These are phyloP conservation scores for Cyclophora punctaria DNA, from an alignment of 2,888 invertebrate species.

Conservation along the genomic window DNA sequence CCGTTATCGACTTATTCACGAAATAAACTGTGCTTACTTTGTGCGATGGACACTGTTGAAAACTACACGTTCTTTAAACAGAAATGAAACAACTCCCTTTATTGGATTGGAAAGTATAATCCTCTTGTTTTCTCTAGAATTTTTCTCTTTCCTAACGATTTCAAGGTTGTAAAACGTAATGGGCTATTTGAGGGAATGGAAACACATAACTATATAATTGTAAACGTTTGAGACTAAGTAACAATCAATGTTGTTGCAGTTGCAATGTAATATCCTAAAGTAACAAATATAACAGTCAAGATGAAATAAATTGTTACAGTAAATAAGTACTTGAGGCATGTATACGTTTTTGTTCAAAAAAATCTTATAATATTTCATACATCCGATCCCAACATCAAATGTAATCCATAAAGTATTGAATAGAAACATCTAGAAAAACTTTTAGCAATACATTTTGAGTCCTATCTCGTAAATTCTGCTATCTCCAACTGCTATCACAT, in stretches of 20 bases:
- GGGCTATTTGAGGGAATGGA: constrained; percentile 46
- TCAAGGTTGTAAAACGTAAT: constrained; percentile 47
- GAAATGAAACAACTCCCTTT: constrained; percentile 28
- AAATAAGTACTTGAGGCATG: background rate
- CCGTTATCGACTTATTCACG: no score
- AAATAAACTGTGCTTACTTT: no score
- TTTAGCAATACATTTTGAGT: background rate
- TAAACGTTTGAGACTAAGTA: constrained; percentile 38
- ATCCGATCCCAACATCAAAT: no score
- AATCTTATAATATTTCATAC: background rate
- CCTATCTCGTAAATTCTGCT: constrained; percentile 13
- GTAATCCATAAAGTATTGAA: no score
- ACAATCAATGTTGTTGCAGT: constrained; percentile 25
- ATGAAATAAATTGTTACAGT: background rate
- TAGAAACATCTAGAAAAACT: no score
- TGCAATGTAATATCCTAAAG: constrained; percentile 11
- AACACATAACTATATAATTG: constrained; percentile 50
- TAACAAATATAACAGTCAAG: no score
- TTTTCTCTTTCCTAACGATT: constrained; percentile 35
- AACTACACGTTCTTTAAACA: constrained; percentile 23
- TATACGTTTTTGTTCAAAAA: background rate
- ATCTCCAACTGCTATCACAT: constrained; percentile 12
- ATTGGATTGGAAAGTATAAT: constrained; percentile 30
- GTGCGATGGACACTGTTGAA: constrained; percentile 8
- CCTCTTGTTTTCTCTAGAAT: constrained; percentile 36